Percentiles rank a stretch among this genome's conserved stretches.
Evolutionary conservation across 2,113 vertebrate genomes (phyloP).

Genomic region (Onychostoma macrolepis): DNA sequence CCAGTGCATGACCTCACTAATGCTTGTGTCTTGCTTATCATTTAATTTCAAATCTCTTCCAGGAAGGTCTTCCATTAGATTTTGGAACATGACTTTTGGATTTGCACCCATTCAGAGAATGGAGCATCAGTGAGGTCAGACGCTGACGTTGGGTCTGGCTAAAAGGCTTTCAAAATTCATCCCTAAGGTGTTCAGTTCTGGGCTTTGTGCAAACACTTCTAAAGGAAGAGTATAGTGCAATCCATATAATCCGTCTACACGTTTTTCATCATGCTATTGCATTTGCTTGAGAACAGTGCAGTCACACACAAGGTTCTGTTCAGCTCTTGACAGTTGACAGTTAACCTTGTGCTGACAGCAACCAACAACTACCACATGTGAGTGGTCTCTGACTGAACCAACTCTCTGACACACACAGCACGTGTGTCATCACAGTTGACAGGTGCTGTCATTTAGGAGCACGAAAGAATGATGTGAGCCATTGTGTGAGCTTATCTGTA

Average conservation of each 20-base stretch:
- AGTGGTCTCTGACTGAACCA: constrained; percentile 13
- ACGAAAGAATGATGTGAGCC: constrained; percentile 43
- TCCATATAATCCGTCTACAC: background rate
- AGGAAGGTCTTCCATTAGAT: background rate
- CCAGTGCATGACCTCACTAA: background rate
- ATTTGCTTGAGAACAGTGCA: background rate
- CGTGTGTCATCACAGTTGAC: constrained; percentile 51
- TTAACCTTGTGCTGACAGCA: constrained; percentile 54
- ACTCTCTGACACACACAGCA: constrained; percentile 37
- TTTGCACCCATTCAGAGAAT: background rate
- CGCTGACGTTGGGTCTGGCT: background rate
- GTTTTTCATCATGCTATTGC: background rate
- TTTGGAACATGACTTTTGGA: background rate
- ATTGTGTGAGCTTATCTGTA: constrained; percentile 48
- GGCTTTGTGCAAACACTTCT: background rate
- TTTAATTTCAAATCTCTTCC: background rate
- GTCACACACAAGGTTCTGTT: constrained; percentile 16
- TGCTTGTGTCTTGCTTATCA: background rate
- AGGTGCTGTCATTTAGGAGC: constrained; percentile 52
- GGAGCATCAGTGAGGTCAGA: background rate
- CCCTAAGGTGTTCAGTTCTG: background rate
- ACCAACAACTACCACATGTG: constrained; percentile 56
- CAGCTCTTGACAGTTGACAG: constrained; percentile 26
- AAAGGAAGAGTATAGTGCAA: background rate
- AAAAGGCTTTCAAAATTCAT: background rate